These are phyloP conservation scores for Cancer borealis DNA, from an alignment of 2,888 invertebrate species.

Conservation along the genomic window DNA sequence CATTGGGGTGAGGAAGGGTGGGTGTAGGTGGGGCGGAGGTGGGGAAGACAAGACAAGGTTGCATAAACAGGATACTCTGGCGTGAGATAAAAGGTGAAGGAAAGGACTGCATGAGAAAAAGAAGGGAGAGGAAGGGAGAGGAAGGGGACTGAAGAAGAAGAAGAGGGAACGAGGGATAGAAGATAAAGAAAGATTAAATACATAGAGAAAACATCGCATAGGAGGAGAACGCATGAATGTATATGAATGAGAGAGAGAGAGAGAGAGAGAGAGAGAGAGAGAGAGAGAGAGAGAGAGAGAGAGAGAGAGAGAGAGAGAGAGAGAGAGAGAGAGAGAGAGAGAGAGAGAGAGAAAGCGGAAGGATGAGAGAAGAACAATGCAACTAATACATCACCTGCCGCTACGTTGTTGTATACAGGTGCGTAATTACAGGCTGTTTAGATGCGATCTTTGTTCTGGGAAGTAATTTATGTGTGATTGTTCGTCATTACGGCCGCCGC, in stretches of 20 bases:
- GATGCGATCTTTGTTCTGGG: conserved; percentile 38
- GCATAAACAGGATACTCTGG: conserved; percentile 8
- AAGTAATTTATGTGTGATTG: background rate
- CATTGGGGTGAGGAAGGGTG: background rate
- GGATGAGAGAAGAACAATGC: background rate
- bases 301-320: conserved; percentile 41
- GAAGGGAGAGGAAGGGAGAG: background rate
- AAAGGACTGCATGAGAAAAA: background rate
- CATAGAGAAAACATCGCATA: background rate
- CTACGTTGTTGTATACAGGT: conserved; percentile 35
- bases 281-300: background rate
- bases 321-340: conserved; percentile 42
- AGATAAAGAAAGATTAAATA: background rate
- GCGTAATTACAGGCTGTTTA: conserved; percentile 44
- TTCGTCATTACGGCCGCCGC: conserved; percentile 31
- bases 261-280: background rate
- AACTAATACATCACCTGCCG: background rate
- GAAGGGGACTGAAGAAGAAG: background rate
- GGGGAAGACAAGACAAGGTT: background rate
- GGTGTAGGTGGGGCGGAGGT: background rate
- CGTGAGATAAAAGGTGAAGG: background rate
- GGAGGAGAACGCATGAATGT: background rate
- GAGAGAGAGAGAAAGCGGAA: conserved; percentile 50
- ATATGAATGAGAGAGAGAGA: background rate
- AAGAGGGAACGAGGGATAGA: background rate